A percentile compares a stretch with the other conserved stretches of the same genome.
phyloP scores from a whole-genome alignment of 1,140 invertebrate genomes.

The Coboldia fuscipes region DNA sequence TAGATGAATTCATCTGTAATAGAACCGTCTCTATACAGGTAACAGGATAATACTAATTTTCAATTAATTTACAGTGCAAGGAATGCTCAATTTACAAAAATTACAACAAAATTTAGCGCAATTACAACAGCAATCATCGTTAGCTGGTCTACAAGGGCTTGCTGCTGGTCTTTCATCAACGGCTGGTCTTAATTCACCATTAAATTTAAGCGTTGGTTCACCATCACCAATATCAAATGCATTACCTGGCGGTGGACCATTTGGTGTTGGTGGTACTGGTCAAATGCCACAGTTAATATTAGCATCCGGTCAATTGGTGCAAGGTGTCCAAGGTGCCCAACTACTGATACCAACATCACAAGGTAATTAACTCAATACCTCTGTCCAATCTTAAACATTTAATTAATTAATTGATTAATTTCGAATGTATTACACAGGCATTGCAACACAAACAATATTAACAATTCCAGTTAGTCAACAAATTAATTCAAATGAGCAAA shows the following conservation, averaged over 20 bases:
- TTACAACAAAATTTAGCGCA: slow-evolving; percentile 50
- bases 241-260: slow-evolving; percentile 2
- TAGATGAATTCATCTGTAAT: background rate
- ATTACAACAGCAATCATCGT: slow-evolving; percentile 23
- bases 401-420: no score
- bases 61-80: slow-evolving; percentile 37
- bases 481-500: slow-evolving; percentile 41
- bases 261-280: slow-evolving; percentile 8
- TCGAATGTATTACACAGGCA: slow-evolving; percentile 35
- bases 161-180: slow-evolving; percentile 36
- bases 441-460: slow-evolving; percentile 80
- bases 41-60: no score
- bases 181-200: slow-evolving; percentile 44
- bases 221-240: slow-evolving; percentile 9
- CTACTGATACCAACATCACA: slow-evolving; percentile 83
- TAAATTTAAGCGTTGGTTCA: slow-evolving; percentile 56
- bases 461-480: slow-evolving; percentile 77
- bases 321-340: slow-evolving; percentile 81
- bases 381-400: no score
- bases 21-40: no score
- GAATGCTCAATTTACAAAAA: slow-evolving; percentile 52
- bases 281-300: slow-evolving; percentile 38
- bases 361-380: slow-evolving; percentile 32
- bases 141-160: slow-evolving; percentile 49
- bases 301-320: slow-evolving; percentile 71